Conservation (phyloP, 2,888 invertebrate genomes). For the Melieria picta region DNA sequence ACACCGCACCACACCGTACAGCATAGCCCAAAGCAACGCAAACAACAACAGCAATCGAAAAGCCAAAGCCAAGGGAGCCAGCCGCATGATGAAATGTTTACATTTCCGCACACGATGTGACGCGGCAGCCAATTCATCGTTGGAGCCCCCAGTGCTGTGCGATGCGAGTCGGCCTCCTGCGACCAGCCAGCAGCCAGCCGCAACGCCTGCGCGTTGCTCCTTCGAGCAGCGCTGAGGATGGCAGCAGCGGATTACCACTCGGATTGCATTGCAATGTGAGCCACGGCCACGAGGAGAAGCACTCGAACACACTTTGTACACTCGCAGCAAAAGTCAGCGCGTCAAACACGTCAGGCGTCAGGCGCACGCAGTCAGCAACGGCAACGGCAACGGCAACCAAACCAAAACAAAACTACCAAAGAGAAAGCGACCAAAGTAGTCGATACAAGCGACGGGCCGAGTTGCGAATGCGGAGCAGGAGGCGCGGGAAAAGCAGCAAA, state of each 20-base stretch:
- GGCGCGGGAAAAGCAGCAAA: constrained; percentile 21
- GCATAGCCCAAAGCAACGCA: neutral
- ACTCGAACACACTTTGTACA: no score
- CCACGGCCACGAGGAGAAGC: neutral
- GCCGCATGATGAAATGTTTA: neutral
- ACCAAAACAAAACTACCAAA: neutral
- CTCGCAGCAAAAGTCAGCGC: constrained; percentile 7
- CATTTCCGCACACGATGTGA: constrained; percentile 9
- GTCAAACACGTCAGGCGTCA: neutral
- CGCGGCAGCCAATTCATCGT: neutral
- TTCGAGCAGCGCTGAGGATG: neutral
- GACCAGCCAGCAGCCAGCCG: constrained; percentile 13
- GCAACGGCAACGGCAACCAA: constrained; percentile 5
- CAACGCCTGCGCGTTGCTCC: no score
- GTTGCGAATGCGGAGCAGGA: neutral
- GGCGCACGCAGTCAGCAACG: neutral
- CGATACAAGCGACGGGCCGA: neutral
- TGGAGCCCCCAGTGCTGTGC: constrained; percentile 9
- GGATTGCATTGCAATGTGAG: constrained; percentile 20
- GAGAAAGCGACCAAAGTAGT: neutral
- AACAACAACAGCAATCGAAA: neutral
- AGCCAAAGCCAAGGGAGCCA: no score
- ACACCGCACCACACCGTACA: neutral
- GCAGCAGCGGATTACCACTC: neutral
- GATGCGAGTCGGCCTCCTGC: constrained; percentile 27